Conservation (phyloP, 2,113 vertebrate species). For the Eulacestoma nigropectus region DNA sequence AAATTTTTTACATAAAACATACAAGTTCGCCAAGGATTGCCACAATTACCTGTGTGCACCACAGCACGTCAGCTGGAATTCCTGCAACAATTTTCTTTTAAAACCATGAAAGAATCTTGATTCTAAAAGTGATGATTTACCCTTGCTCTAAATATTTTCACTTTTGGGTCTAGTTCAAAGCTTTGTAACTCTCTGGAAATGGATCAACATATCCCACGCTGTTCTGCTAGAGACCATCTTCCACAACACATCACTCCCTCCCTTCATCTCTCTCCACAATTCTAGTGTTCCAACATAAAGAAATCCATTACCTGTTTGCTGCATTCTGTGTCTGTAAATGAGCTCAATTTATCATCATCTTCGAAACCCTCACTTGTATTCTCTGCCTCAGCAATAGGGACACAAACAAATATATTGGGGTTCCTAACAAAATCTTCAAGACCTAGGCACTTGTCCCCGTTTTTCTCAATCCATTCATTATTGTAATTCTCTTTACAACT, state of each 20-base stretch:
- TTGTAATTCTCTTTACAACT: slow-evolving; percentile 63
- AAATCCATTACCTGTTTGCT: slow-evolving; percentile 57
- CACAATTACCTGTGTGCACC: not conserved
- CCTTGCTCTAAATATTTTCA: not conserved
- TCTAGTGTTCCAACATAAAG: not conserved
- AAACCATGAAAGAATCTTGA: not conserved
- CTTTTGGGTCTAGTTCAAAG: not conserved
- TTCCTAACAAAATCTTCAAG: slow-evolving; percentile 81
- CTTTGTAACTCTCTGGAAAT: not conserved
- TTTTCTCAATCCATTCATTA: slow-evolving; percentile 44
- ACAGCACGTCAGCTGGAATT: not conserved
- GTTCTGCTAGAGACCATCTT: not conserved
- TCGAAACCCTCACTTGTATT: slow-evolving; percentile 86
- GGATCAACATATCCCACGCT: not conserved
- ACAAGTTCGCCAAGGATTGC: not conserved
- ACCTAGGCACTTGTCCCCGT: slow-evolving; percentile 54
- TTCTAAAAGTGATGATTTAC: not conserved
- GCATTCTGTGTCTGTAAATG: slow-evolving; percentile 30
- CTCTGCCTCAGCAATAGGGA: slow-evolving; percentile 91
- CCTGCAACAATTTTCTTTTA: not conserved
- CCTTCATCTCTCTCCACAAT: not conserved
- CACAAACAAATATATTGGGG: slow-evolving; percentile 79
- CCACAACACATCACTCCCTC: not conserved
- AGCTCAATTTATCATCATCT: slow-evolving; percentile 50
- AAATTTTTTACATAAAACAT: not conserved